Base-by-base conservation (phyloP, 2,888 invertebrate genomes). In the Drosophila anomalipes region DNA sequence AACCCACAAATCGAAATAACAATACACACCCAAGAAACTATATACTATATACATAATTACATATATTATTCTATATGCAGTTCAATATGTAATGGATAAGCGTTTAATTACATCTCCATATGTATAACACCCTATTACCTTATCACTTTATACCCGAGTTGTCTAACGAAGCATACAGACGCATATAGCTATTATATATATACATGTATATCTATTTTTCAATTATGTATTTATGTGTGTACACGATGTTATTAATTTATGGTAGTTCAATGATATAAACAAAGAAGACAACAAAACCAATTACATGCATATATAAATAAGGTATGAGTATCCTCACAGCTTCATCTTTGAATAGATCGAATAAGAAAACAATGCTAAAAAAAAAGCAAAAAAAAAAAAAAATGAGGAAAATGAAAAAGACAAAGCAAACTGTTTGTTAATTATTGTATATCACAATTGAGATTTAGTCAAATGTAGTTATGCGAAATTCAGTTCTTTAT, bases 191-290 rank as follows among this genome's bases (percentile, higher is more conserved):
- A 47, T 61, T 59, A 70, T 49, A 68, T 53, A 47, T 61, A 62
- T 51, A 54, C 58, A 57, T 41, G 32, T 66, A 53, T 58, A 71
- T 67, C 52, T 57, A 66, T 60, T 68, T 67, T 67, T 47, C 66
- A 84, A 71, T 53, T 84, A 72, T 39, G 26, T 69, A 80, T 65
- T 74, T 74, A 77, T 74, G 74, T 74, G 69, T 65, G 56, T 63
- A 65, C 51, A 66, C 64, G 22, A 58, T 67, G 79, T 84, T 84
- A 70, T 58, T 74, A 54, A 67, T 85, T 82, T 81, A 59, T 66
- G 67, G 63, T 70, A 68, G 82, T 78, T 77, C 65, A 63, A 76
- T 69, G 51, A 66, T 59, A 74, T 49, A 53, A 44, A 32, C 49
- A 44, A 44, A 49, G 22, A 52, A 49, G 44, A 62, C 30, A 58